A percentile compares a stretch with the other conserved stretches of the same genome.
Conservation (phyloP, 1,140 invertebrate genomes). For the Brachionus manjavacas region DNA sequence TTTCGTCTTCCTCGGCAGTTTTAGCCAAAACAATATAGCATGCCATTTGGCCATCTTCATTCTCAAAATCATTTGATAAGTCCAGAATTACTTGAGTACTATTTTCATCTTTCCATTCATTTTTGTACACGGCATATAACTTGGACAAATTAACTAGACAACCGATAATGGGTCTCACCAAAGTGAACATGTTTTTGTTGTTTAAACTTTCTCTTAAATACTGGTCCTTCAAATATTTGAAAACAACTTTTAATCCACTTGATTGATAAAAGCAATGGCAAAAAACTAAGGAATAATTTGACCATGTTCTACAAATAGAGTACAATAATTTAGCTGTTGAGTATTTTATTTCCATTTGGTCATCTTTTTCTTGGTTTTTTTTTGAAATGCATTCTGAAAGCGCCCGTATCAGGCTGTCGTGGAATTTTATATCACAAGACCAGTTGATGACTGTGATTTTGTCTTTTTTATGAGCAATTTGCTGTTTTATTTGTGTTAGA, state of each 20-base stretch:
- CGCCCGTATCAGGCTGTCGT: background rate
- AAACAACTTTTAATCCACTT: background rate
- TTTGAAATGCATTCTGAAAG: background rate
- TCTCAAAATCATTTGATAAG: background rate
- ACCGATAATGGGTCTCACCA: background rate
- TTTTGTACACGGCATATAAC: background rate
- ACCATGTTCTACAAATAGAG: background rate
- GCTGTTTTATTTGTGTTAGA: background rate
- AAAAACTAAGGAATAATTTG: background rate
- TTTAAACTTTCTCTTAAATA: background rate
- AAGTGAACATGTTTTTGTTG: background rate
- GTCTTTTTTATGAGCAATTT: background rate
- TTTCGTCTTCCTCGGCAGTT: conserved; percentile 12
- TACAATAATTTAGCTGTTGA: background rate
- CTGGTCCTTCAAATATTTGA: background rate
- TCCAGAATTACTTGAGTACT: background rate
- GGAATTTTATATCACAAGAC: background rate
- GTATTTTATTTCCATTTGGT: background rate
- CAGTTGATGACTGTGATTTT: background rate
- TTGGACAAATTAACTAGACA: background rate
- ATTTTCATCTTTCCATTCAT: background rate
- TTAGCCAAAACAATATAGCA: background rate
- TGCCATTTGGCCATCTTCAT: background rate
- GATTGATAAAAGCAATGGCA: background rate
- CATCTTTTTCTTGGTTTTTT: background rate